phyloP scores from a whole-genome alignment of 2,113 vertebrate species.

The Cichladusa arquata region DNA sequence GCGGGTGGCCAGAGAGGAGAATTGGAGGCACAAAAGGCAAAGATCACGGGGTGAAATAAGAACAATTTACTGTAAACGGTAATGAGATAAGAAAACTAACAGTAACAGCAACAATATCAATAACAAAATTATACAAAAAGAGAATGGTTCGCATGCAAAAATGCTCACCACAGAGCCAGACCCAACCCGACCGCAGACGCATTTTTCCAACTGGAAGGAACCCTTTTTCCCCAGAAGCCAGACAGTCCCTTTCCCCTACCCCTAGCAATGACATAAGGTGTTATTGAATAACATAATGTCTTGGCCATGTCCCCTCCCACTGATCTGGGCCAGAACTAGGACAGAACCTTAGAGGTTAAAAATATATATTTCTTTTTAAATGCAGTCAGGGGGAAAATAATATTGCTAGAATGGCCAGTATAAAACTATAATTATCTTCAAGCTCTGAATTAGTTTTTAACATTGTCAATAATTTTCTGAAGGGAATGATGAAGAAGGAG shows the following conservation, averaged over 20 bases:
- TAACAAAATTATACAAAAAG: background rate
- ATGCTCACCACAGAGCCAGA: background rate
- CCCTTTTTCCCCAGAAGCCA: background rate
- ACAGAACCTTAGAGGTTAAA: background rate
- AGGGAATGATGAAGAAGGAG: background rate
- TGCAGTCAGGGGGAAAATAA: background rate
- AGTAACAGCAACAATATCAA: background rate
- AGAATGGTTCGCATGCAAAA: background rate
- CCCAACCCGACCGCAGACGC: background rate
- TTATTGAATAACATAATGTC: background rate
- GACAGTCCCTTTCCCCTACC: background rate
- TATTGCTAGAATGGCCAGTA: background rate
- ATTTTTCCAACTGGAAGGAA: background rate
- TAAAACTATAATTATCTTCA: background rate
- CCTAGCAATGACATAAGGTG: background rate
- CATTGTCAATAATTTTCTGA: background rate
- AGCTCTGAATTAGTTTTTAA: background rate
- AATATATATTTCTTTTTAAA: background rate
- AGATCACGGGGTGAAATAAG: background rate
- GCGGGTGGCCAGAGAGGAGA: background rate
- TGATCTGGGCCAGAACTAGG: background rate
- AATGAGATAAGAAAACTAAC: background rate
- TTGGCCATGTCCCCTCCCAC: background rate
- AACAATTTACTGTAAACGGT: background rate
- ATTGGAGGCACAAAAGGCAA: background rate